Base-by-base conservation (phyloP, 2,888 invertebrate genomes). In the Thymelicus acteon region DNA sequence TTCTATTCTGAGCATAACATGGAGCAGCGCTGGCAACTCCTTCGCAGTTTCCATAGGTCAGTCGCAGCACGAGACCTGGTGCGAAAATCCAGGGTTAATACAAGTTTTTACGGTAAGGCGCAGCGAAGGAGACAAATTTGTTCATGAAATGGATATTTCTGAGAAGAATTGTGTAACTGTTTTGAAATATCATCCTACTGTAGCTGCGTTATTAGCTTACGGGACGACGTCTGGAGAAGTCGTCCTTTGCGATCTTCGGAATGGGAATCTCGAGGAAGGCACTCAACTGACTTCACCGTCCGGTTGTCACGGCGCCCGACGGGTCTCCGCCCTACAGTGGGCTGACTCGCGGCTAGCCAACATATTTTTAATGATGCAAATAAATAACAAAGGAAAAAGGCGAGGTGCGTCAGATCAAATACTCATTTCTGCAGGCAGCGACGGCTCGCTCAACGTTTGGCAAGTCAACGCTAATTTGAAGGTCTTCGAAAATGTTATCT, bases 71-170 rank as follows among this genome's bases (percentile, higher is more conserved):
- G 89, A 89, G 49, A 79, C 79, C 0, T 93, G 93, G 91, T 93
- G 92, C 49, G 83, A 88, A 0, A 87, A 89, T 52, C 84, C 87
- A 2, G 93, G 93, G 0, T 44, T 89, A 7, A 87, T 93, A 10
- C 80, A 87, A 6, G 79, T 93, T 6, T 93, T 84, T 65, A 89
- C 86, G 0, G 70, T 84, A 0, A 90, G 88, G 73, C 78, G 85
- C 2, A 90, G 82, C 82, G 95, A 90, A 95, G 95, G 83, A 95
- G 95, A 88, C 47, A 82, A 82, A 2, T 82, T 92, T 5, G 82
- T 85, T 0, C 85, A 87, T 49, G 73, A 78, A 0, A 70, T 88
- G 5, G 91, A 92, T 62, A 80, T 93, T 0, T 79, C 84, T 0
- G 91, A 92, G 63, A 91, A 90, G 71, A 89, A 85, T 40, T 93